Conservation (phyloP, 1,140 invertebrate genomes). For the Mercenaria mercenaria region DNA sequence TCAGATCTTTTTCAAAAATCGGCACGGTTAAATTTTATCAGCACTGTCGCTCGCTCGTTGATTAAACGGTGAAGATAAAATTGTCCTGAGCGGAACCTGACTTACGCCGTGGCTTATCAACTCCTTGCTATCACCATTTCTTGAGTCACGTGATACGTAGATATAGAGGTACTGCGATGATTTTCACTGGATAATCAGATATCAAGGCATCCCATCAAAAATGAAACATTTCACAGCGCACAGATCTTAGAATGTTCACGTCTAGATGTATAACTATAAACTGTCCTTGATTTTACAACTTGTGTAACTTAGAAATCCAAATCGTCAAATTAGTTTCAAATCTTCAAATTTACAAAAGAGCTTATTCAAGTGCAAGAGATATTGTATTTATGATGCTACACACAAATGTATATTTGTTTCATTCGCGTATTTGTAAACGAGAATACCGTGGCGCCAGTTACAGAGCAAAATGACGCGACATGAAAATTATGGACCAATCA, state of each 20-base stretch:
- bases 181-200: slow-evolving; percentile 40
- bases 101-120: slow-evolving; percentile 47
- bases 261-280: neutral
- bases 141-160: slow-evolving; percentile 18
- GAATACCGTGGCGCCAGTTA: slow-evolving; percentile 30
- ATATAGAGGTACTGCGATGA: slow-evolving; percentile 1
- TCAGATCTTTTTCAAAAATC: slow-evolving; percentile 26
- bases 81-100: neutral
- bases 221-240: slow-evolving; percentile 5
- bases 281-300: neutral
- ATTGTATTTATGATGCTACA: slow-evolving; percentile 59
- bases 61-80: slow-evolving; percentile 22
- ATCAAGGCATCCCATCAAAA: slow-evolving; percentile 10
- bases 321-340: slow-evolving; percentile 11
- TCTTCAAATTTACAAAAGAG: slow-evolving; percentile 23
- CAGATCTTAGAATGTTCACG: neutral
- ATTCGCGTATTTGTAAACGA: slow-evolving; percentile 51
- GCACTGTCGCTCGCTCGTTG: slow-evolving; percentile 27
- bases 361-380: slow-evolving; percentile 44
- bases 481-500: slow-evolving; percentile 64
- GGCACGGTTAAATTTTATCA: slow-evolving; percentile 38
- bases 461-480: slow-evolving; percentile 32
- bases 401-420: slow-evolving; percentile 69
- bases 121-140: slow-evolving; percentile 3
- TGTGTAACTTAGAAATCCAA: neutral